phyloP scores from a whole-genome alignment of 2,113 vertebrate species.

The Hypanus sabinus region DNA sequence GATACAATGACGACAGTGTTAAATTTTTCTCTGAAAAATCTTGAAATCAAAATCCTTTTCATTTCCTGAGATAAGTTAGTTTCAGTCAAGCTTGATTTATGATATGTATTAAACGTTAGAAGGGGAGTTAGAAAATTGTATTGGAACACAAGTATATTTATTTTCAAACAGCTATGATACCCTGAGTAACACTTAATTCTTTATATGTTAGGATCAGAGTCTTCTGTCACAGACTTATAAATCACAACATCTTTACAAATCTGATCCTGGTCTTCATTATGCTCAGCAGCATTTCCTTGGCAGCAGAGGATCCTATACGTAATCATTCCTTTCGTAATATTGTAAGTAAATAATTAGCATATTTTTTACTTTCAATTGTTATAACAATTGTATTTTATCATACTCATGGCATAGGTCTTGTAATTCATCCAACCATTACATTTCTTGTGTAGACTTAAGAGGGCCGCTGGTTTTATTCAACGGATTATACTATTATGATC shows the following conservation, averaged over 20 bases:
- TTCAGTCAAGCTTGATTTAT: too few relatives aligned
- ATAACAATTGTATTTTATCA: not conserved
- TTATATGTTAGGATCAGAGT: slow-evolving; percentile 74
- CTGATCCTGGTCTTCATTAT: slow-evolving; percentile 98
- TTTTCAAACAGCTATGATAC: not conserved
- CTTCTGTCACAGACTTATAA: slow-evolving; percentile 89
- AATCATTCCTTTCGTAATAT: slow-evolving; percentile 91
- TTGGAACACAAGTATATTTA: not conserved
- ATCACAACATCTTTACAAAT: slow-evolving; percentile 97
- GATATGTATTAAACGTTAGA: not conserved
- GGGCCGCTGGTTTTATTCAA: not conserved
- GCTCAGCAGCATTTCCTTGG: slow-evolving; percentile 93
- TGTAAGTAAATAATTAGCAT: slow-evolving; percentile 62
- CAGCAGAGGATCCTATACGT: slow-evolving; percentile 93
- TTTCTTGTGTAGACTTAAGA: not conserved
- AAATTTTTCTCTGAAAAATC: not conserved
- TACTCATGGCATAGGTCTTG: too few relatives aligned
- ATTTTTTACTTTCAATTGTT: not conserved
- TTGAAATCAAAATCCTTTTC: not conserved
- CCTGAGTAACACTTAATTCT: not conserved
- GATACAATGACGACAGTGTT: not conserved
- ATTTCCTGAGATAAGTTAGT: not conserved
- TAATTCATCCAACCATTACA: not conserved
- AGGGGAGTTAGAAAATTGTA: not conserved
- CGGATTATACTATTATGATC: not conserved